These are phyloP conservation scores for Temnopleurus reevesii DNA, from an alignment of 53 echinoderm and acorn worm species.

Conservation along the genomic window DNA sequence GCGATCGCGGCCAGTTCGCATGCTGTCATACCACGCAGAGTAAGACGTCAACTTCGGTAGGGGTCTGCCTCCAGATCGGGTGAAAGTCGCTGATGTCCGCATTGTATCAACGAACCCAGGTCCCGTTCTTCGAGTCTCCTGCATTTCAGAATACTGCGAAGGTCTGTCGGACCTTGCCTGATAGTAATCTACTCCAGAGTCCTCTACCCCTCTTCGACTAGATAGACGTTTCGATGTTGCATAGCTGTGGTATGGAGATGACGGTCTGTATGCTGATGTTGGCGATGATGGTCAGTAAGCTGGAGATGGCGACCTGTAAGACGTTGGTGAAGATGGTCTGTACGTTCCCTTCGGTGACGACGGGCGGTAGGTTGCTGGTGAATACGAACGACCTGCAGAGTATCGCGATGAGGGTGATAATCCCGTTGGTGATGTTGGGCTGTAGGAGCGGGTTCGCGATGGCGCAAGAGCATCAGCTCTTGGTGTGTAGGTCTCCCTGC, in stretches of 20 bases:
- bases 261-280: slow-evolving; percentile 35
- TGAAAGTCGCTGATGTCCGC: slow-evolving; percentile 41
- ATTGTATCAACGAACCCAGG: slow-evolving; percentile 32
- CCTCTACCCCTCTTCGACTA: slow-evolving; percentile 19
- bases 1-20: not conserved
- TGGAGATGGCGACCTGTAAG: slow-evolving; percentile 36
- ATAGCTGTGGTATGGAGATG: slow-evolving; percentile 49
- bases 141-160: not conserved
- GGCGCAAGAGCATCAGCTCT: slow-evolving; percentile 51
- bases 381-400: slow-evolving; percentile 31
- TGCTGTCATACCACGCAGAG: not conserved
- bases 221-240: slow-evolving; percentile 31
- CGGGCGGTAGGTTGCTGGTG: slow-evolving; percentile 23
- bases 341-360: slow-evolving; percentile 33
- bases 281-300: slow-evolving; percentile 36
- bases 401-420: slow-evolving; percentile 60
- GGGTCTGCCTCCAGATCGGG: slow-evolving; percentile 33
- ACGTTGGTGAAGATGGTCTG: slow-evolving; percentile 41
- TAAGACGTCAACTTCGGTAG: slow-evolving; percentile 13
- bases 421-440: slow-evolving; percentile 62
- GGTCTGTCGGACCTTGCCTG: slow-evolving; percentile 30
- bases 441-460: slow-evolving; percentile 64
- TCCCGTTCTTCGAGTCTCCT: not conserved
- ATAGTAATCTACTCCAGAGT: slow-evolving; percentile 32
- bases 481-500: slow-evolving; percentile 48